Percentiles rank a stretch among this genome's conserved stretches.
Conservation (phyloP, 1,140 invertebrate genomes). For the Aphelenchoides besseyi region DNA sequence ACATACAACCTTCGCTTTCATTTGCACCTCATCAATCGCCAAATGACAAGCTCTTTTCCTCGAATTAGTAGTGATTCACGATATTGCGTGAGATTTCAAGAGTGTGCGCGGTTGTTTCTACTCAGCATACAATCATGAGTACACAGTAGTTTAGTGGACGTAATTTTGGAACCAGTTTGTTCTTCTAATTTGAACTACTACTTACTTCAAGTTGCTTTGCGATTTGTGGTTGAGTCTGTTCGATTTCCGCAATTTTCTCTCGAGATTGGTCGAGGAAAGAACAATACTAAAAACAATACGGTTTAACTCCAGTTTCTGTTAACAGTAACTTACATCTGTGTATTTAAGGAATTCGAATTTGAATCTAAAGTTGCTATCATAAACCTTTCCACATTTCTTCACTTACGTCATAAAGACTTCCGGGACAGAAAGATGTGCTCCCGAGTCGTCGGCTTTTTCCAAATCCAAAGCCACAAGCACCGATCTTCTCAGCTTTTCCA, state of each 20-base stretch:
- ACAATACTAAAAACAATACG: not conserved
- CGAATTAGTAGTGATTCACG: not conserved
- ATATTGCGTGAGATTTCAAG: not conserved
- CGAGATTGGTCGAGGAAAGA: conserved; percentile 81
- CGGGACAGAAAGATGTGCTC: not conserved
- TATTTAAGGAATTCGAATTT: conserved; percentile 10
- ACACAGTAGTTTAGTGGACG: no score
- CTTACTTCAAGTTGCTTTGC: conserved; percentile 67
- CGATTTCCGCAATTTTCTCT: conserved; percentile 74
- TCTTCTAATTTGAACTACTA: not conserved
- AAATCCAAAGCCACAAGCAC: not conserved
- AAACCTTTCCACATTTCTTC: not conserved
- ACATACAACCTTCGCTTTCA: no score
- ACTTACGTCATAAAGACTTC: conserved; percentile 11
- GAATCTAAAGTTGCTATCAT: not conserved
- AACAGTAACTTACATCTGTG: not conserved
- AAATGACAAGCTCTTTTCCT: no score
- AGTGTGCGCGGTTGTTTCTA: no score
- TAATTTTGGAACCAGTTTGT: no score
- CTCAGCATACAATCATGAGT: no score
- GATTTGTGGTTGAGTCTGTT: conserved; percentile 69
- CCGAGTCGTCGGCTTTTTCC: not conserved
- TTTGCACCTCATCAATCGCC: no score
- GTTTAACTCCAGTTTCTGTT: not conserved
- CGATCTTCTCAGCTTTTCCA: conserved; percentile 14